Conservation (phyloP, 2,888 invertebrate genomes). For the Nipponacmea schrenckii region DNA sequence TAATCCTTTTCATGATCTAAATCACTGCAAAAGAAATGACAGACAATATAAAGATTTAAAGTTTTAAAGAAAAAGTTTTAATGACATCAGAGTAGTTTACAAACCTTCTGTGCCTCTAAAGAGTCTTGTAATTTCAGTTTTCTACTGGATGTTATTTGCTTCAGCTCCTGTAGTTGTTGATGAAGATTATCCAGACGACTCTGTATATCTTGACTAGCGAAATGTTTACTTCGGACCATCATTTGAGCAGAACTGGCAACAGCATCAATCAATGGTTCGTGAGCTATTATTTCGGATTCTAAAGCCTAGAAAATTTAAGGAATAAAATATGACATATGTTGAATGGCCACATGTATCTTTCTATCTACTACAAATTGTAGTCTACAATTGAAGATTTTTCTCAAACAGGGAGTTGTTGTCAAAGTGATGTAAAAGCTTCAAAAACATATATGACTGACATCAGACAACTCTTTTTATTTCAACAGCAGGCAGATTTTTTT, state of each 20-base stretch:
- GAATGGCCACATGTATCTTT: too few species aligned
- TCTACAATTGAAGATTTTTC: too few species aligned
- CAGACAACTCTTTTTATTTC: too few species aligned
- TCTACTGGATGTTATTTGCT: constrained; percentile 73
- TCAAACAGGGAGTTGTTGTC: too few species aligned
- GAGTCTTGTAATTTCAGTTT: constrained; percentile 82
- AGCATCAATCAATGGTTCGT: constrained; percentile 84
- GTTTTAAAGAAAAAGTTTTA: too few species aligned
- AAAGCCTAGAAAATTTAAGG: constrained; percentile 72
- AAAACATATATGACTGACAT: too few species aligned
- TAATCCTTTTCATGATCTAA: too few species aligned
- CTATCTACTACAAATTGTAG: too few species aligned
- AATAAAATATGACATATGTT: not conserved
- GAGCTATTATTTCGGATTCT: constrained; percentile 87
- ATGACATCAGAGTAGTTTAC: too few species aligned
- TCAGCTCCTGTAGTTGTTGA: constrained; percentile 77
- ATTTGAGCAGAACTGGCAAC: constrained; percentile 80
- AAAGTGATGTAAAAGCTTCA: not conserved
- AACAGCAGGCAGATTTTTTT: too few species aligned
- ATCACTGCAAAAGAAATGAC: too few species aligned
- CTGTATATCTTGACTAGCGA: constrained; percentile 82
- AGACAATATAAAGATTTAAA: too few species aligned
- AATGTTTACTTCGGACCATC: constrained; percentile 86
- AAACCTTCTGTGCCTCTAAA: constrained; percentile 83
- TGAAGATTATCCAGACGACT: constrained; percentile 77